Percentiles rank a stretch among this genome's conserved stretches.
These are phyloP conservation scores for Chionis minor DNA, from an alignment of 2,113 vertebrate species.

Conservation along the genomic window DNA sequence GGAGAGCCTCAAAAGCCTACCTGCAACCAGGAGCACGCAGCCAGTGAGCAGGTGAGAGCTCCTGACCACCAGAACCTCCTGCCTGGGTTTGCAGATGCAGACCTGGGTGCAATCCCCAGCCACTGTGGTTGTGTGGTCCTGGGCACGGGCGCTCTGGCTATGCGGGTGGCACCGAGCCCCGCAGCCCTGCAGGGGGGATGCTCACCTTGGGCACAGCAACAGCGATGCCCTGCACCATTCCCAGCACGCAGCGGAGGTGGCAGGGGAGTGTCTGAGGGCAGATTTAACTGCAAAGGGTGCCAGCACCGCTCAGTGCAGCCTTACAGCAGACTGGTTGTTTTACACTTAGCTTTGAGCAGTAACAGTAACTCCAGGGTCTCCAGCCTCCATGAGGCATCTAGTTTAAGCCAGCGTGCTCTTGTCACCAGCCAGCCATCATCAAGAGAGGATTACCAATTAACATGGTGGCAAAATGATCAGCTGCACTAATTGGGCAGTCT, in stretches of 20 bases:
- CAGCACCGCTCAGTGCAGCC: neutral
- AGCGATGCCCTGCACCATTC: accelerated
- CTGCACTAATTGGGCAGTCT: neutral
- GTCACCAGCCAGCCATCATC: neutral
- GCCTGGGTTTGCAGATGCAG: neutral
- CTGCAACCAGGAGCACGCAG: accelerated
- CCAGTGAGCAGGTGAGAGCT: neutral
- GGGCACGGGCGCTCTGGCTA: neutral
- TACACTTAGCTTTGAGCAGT: neutral
- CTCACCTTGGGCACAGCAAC: neutral
- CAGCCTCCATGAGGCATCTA: neutral
- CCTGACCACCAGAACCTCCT: neutral
- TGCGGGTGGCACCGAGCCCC: accelerated
- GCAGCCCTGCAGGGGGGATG: neutral
- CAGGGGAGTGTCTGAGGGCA: neutral
- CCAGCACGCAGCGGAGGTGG: neutral
- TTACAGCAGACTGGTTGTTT: neutral
- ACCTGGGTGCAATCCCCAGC: neutral
- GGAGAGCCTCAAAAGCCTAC: neutral
- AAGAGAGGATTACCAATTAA: neutral
- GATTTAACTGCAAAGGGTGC: neutral
- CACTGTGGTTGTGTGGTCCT: accelerated
- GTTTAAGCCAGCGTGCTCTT: neutral
- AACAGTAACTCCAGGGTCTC: neutral
- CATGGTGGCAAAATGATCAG: neutral